A percentile compares a stretch with the other conserved stretches of the same genome.
Evolutionary conservation across 2,888 invertebrate species (phyloP).

Genomic region (Eupithecia subfuscata): DNA sequence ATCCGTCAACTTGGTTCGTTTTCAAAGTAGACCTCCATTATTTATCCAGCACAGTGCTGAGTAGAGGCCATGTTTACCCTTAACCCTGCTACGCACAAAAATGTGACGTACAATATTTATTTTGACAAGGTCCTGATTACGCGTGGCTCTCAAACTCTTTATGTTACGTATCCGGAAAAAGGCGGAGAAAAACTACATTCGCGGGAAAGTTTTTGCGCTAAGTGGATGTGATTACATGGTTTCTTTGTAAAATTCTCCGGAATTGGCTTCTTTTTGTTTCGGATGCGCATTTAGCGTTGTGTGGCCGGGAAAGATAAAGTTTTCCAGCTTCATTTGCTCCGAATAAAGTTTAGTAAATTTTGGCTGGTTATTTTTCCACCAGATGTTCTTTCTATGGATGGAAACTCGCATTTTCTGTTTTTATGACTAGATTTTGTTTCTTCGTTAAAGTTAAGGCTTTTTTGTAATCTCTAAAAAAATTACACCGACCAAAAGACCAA

Average conservation of each 20-base stretch:
- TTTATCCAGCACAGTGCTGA: too few relatives aligned
- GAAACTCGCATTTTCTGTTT: not conserved
- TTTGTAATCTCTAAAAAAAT: not conserved
- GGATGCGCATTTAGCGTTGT: conserved; percentile 1
- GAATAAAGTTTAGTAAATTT: not conserved
- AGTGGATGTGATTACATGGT: conserved; percentile 25
- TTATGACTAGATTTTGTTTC: not conserved
- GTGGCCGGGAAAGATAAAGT: conserved; percentile 1
- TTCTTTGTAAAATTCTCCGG: conserved; percentile 19
- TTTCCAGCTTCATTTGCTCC: conserved; percentile 8
- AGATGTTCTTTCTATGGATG: not conserved
- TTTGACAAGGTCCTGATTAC: not conserved
- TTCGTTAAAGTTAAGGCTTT: not conserved
- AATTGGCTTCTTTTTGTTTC: conserved; percentile 13
- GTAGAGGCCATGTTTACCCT: too few relatives aligned
- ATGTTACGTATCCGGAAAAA: conserved; percentile 4
- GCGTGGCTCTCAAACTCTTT: not conserved
- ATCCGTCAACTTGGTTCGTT: too few relatives aligned
- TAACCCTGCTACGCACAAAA: too few relatives aligned
- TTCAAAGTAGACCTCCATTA: too few relatives aligned
- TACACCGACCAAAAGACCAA: too few relatives aligned
- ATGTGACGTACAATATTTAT: not conserved
- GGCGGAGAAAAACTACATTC: conserved; percentile 27
- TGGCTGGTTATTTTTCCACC: not conserved
- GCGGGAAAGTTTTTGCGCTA: conserved; percentile 25